Evolutionary conservation across 2,113 vertebrate species (phyloP).

Genomic region (Tenebrosternarchus preto): DNA sequence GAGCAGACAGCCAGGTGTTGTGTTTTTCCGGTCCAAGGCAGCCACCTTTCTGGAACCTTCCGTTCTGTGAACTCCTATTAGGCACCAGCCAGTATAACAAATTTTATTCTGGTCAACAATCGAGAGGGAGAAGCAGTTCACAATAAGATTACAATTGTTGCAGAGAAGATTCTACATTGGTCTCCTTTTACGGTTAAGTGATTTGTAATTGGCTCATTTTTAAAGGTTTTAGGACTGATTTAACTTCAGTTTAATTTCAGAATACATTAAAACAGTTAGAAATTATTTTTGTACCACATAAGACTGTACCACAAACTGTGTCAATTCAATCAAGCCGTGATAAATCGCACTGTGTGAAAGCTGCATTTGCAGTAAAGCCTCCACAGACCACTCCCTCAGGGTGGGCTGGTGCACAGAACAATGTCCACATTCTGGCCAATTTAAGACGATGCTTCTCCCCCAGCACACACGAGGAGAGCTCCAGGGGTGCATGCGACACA

Average conservation of each 20-base stretch:
- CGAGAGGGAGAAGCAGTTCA: neutral
- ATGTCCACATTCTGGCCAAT: constrained; percentile 23
- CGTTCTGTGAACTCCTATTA: constrained; percentile 10
- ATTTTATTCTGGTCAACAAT: constrained; percentile 2
- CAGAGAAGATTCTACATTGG: neutral
- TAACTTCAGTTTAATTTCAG: neutral
- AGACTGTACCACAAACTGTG: neutral
- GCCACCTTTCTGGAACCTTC: neutral
- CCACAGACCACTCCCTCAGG: constrained; percentile 40
- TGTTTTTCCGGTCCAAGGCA: constrained; percentile 22
- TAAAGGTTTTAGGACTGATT: neutral
- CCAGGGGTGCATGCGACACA: constrained; percentile 23
- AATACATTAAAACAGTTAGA: neutral
- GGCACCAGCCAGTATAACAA: neutral
- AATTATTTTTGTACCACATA: neutral
- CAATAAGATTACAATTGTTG: neutral
- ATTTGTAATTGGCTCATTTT: neutral
- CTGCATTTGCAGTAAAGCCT: neutral
- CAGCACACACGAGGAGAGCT: constrained; percentile 43
- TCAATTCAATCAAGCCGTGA: neutral
- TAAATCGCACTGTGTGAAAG: constrained; percentile 4
- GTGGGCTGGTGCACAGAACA: constrained; percentile 39
- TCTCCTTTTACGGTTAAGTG: too few relatives aligned
- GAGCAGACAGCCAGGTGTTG: constrained; percentile 52
- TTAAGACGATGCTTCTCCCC: constrained; percentile 37